These are phyloP conservation scores for Falco cherrug DNA, from an alignment of 2,797 vertebrate genomes.

Conservation along the genomic window DNA sequence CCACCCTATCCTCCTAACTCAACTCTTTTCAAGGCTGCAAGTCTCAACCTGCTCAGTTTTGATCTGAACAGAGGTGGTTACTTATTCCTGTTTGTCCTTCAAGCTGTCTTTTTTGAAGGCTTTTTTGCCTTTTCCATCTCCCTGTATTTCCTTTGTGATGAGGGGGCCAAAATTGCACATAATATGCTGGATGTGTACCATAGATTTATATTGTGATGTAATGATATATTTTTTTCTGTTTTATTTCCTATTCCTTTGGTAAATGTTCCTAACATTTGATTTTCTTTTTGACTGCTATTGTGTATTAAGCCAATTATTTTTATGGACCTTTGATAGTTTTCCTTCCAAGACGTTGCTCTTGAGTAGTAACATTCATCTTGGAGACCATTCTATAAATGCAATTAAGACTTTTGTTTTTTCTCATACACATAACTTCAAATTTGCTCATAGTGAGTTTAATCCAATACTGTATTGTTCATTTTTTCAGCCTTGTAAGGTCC, in stretches of 20 bases:
- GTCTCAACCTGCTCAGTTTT: background rate
- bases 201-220: background rate
- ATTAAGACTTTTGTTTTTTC: background rate
- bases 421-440: background rate
- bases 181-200: background rate
- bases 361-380: background rate
- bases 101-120: background rate
- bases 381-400: background rate
- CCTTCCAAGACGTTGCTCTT: background rate
- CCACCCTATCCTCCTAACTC: background rate
- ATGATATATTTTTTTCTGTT: background rate
- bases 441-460: background rate
- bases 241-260: background rate
- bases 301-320: background rate
- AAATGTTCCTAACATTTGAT: background rate
- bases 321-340: background rate
- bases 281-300: background rate
- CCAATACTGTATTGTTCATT: background rate
- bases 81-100: background rate
- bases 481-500: background rate
- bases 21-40: background rate
- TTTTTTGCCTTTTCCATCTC: background rate
- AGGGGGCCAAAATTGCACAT: background rate
- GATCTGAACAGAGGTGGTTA: background rate
- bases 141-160: background rate